These are phyloP conservation scores for Saxidomus purpurata DNA, from an alignment of 1,140 invertebrate genomes.

Conservation along the genomic window DNA sequence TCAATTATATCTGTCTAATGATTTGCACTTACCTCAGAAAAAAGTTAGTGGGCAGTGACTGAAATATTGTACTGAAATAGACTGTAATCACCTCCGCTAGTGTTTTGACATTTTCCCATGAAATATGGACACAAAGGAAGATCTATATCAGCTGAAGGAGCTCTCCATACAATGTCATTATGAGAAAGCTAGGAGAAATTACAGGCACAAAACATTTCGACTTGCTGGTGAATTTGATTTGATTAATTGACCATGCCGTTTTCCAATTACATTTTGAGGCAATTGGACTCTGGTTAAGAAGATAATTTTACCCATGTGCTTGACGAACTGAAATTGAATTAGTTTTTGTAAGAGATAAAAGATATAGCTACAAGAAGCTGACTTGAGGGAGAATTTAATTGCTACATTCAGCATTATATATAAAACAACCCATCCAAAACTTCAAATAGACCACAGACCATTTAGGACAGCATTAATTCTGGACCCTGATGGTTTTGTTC, in stretches of 20 bases:
- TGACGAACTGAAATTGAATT: background rate
- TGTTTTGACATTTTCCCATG: constrained; percentile 33
- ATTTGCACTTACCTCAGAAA: too few species aligned
- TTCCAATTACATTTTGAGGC: constrained; percentile 16
- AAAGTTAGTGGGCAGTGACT: too few species aligned
- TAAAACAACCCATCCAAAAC: too few species aligned
- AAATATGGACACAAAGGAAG: constrained; percentile 33
- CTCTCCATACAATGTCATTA: background rate
- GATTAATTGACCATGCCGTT: constrained; percentile 31
- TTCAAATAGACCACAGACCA: too few species aligned
- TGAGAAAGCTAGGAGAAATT: background rate
- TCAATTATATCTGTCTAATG: too few species aligned
- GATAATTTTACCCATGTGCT: constrained; percentile 5
- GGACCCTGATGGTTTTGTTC: too few species aligned
- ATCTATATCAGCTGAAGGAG: background rate
- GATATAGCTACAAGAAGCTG: constrained; percentile 5
- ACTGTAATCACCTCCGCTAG: too few species aligned
- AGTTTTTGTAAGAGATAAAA: constrained; percentile 8
- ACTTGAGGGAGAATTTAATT: background rate
- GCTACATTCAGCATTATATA: background rate
- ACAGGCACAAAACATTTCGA: background rate
- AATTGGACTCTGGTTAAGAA: background rate
- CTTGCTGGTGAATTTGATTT: constrained; percentile 20
- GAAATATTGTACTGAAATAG: too few species aligned
- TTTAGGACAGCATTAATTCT: too few species aligned